phyloP scores from a whole-genome alignment of 2,888 invertebrate genomes.

The Stenolophus ochropezus region DNA sequence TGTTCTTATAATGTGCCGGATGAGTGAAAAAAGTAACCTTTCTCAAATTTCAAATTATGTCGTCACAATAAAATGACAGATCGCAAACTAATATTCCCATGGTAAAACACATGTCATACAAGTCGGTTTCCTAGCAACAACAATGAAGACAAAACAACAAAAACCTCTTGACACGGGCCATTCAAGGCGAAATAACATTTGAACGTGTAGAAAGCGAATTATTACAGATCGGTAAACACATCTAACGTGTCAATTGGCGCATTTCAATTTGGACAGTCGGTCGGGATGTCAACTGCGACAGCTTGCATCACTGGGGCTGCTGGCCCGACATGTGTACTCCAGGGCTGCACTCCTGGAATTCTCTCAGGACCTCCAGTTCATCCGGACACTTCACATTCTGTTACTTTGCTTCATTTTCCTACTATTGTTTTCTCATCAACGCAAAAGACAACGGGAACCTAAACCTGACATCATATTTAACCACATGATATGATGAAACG shows the following conservation, averaged over 20 bases:
- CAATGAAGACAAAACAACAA: slow-evolving; percentile 39
- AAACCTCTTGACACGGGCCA: slow-evolving; percentile 27
- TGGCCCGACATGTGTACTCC: slow-evolving; percentile 35
- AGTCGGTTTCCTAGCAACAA: slow-evolving; percentile 26
- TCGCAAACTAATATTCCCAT: slow-evolving; percentile 47
- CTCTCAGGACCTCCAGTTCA: background rate
- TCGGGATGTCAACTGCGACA: slow-evolving; percentile 51
- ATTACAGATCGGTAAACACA: slow-evolving; percentile 56
- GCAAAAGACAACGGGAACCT: no score
- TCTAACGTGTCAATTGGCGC: slow-evolving; percentile 55
- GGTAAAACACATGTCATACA: slow-evolving; percentile 39
- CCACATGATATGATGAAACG: no score
- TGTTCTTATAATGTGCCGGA: background rate
- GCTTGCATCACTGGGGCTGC: slow-evolving; percentile 47
- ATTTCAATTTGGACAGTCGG: slow-evolving; percentile 56
- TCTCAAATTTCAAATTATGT: slow-evolving; percentile 33
- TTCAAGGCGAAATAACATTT: slow-evolving; percentile 47
- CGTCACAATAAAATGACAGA: slow-evolving; percentile 40
- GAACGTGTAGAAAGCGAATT: slow-evolving; percentile 50
- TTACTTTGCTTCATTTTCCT: background rate
- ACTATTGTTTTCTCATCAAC: background rate
- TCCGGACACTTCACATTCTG: background rate
- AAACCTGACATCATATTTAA: no score
- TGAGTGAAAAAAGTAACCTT: slow-evolving; percentile 26
- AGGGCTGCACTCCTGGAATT: background rate